Evolutionary conservation across 2,888 invertebrate genomes (phyloP).

Genomic region (Hypsopygia costalis): DNA sequence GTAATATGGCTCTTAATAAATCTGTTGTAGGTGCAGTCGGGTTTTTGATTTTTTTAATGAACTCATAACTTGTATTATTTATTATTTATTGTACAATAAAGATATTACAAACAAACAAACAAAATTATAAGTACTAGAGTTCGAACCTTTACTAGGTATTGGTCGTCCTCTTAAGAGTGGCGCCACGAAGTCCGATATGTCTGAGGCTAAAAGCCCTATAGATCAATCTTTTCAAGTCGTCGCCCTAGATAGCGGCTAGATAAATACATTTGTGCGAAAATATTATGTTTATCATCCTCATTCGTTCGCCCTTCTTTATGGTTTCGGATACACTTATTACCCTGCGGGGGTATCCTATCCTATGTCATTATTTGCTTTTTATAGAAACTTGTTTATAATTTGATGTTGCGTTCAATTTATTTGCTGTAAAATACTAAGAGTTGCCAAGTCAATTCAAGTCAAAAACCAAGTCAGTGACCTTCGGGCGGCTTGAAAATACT

Average conservation of each 20-base stretch:
- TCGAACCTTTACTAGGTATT: not conserved
- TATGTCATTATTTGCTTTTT: constrained; percentile 8
- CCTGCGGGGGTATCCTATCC: not conserved
- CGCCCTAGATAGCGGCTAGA: constrained; percentile 38
- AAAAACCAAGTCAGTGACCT: too few relatives aligned
- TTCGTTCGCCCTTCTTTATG: not conserved
- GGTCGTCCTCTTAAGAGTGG: constrained; percentile 2
- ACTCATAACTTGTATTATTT: too few relatives aligned
- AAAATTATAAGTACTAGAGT: not conserved
- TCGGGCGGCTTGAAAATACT: too few relatives aligned
- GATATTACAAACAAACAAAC: too few relatives aligned
- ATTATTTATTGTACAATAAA: too few relatives aligned
- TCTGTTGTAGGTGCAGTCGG: too few relatives aligned
- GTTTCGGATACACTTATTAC: constrained; percentile 12
- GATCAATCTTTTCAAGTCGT: constrained; percentile 34
- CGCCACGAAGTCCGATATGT: constrained; percentile 41
- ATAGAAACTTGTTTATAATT: too few relatives aligned
- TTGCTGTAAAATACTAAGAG: too few relatives aligned
- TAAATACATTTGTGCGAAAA: constrained; percentile 29
- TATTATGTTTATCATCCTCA: constrained; percentile 24
- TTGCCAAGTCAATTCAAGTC: too few relatives aligned
- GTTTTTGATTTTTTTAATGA: too few relatives aligned
- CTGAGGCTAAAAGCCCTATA: constrained; percentile 30
- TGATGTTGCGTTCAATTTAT: too few relatives aligned
- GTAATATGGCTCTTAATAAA: too few relatives aligned